These are phyloP conservation scores for Heliconius nattereri DNA, from an alignment of 1,140 invertebrate species.

Conservation along the genomic window DNA sequence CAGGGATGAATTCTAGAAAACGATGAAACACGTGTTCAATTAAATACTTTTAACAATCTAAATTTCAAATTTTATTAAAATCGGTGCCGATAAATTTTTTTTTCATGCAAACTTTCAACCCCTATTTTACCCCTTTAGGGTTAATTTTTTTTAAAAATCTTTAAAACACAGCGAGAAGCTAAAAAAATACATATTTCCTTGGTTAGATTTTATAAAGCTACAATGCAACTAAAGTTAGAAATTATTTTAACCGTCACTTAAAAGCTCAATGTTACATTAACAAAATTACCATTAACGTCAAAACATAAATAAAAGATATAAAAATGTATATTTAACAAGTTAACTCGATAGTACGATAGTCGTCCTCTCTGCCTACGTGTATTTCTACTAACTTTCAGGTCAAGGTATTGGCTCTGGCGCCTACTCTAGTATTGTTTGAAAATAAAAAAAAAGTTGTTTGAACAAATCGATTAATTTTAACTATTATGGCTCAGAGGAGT, in stretches of 20 bases:
- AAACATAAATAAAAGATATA: not conserved
- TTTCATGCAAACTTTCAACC: too few species aligned
- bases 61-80: too few species aligned
- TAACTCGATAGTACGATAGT: not conserved
- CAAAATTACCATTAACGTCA: not conserved
- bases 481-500: not conserved
- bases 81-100: too few species aligned
- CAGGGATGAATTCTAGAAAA: too few species aligned
- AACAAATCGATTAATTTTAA: not conserved
- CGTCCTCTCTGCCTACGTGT: not conserved
- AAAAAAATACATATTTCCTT: too few species aligned
- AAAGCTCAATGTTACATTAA: not conserved
- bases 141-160: too few species aligned
- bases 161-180: too few species aligned
- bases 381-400: constrained; percentile 4
- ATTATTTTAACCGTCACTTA: not conserved
- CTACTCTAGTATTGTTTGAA: not conserved
- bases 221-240: not conserved
- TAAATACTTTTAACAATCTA: too few species aligned
- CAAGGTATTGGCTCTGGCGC: not conserved
- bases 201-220: too few species aligned
- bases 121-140: too few species aligned
- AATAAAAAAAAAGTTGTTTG: not conserved
- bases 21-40: too few species aligned
- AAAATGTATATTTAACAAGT: not conserved